These are phyloP conservation scores for Pyrgilauda ruficollis DNA, from an alignment of 2,113 vertebrate genomes.

Conservation along the genomic window DNA sequence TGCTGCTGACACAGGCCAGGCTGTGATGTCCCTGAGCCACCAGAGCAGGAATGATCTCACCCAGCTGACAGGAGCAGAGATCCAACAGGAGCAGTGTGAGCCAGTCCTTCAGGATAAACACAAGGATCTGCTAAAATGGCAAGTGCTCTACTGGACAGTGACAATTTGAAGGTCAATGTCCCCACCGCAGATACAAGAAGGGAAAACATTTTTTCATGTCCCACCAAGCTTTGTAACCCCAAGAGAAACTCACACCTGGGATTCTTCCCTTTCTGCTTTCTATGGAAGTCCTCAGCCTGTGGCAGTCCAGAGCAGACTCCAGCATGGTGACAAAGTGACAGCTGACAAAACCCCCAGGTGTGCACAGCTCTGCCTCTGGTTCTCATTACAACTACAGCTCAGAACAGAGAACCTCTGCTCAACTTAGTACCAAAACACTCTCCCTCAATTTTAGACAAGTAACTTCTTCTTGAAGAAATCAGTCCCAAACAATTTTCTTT, in stretches of 20 bases:
- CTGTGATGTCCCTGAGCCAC: background rate
- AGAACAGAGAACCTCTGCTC: background rate
- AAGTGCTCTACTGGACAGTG: background rate
- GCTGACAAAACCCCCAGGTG: background rate
- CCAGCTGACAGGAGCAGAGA: background rate
- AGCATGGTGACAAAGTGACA: background rate
- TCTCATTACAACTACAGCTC: background rate
- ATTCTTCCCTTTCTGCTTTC: background rate
- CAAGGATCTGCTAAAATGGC: background rate
- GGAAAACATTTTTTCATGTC: background rate
- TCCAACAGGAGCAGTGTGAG: background rate
- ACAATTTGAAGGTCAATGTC: background rate
- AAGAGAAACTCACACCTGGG: background rate
- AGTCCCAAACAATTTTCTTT: background rate
- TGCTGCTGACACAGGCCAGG: background rate
- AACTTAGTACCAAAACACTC: background rate
- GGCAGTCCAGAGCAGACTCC: background rate
- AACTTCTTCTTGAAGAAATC: background rate
- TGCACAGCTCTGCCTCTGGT: background rate
- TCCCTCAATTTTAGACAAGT: background rate
- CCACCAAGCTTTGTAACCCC: background rate
- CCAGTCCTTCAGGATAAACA: background rate
- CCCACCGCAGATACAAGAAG: background rate
- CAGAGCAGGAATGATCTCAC: background rate
- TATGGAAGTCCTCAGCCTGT: background rate